Base-by-base conservation (phyloP, 2,888 invertebrate species). In the Lobophora halterata region DNA sequence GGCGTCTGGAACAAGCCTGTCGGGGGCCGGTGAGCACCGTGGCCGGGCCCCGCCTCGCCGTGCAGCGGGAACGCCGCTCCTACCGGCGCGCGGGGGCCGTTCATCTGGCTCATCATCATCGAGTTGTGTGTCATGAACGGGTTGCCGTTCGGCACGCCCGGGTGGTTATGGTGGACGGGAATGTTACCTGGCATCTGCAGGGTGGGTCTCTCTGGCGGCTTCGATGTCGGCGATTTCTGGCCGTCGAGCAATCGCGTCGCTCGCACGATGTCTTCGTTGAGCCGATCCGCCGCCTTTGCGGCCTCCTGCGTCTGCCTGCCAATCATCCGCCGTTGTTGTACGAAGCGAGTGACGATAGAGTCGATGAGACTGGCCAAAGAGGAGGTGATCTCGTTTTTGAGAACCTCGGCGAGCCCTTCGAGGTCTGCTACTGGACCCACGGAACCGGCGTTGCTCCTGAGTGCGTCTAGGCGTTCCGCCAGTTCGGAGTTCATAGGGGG, bases 361-460 rank as follows among this genome's bases (percentile, higher is more conserved):
- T 98, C 97, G 55, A 98, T 94, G 24, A 97, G 88, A 54, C 92
- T 94, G 8, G 94, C 92, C 24, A 98, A 80, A 1, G 95, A 95
- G 18, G 94, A 91, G 11, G 94, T 93, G 52, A 98, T 94, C 87
- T 98, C 97, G 31, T 92, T 92, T 83, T 98, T 98, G 3, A 98
- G 89, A 35, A 94, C 92, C 65, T 97, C 96, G n/a, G 97, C 96
- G 30, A 98, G 88, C 33, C 94, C 94, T 71, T 97, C 95, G 3
- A 97, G 88, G 65, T 97, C 97, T 2, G 93, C 91, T 56, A 92
- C 90, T 21, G 92, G 90, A 33, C 90, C 91, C 45, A 92, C 85
- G 3, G 93, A 91, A 41, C 90, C 91, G 12, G 91, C 89, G 55
- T 90, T 92, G 60, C 89, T 92, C 54, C 95, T 89, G 69, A 95